Conservation (phyloP, 2,797 vertebrate species). For the Oreochromis grahami region DNA sequence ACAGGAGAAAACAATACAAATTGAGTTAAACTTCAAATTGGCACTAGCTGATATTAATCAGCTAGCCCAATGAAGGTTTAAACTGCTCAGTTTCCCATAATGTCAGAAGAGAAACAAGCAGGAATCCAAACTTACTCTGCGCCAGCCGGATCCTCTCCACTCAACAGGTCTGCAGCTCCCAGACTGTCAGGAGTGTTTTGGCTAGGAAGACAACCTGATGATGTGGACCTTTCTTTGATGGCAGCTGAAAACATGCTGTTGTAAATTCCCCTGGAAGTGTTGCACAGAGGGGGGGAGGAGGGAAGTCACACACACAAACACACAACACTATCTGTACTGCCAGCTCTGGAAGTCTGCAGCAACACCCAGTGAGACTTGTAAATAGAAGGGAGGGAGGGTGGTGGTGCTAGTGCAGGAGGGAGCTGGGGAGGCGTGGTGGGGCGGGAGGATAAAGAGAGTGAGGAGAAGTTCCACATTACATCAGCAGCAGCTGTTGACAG, state of each 20-base stretch:
- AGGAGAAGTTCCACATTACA: conserved; percentile 88
- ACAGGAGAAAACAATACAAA: neutral
- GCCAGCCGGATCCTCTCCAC: conserved; percentile 30
- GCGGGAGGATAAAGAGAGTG: conserved; percentile 66
- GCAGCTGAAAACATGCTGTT: conserved; percentile 61
- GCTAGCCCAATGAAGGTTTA: neutral
- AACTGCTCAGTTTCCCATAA: neutral
- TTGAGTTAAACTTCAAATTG: neutral
- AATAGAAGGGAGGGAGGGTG: conserved; percentile 69
- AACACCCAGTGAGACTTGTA: conserved; percentile 82
- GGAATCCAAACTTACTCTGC: conserved; percentile 45
- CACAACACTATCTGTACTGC: conserved; percentile 34
- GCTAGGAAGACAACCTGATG: conserved; percentile 46
- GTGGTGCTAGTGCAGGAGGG: conserved; percentile 5
- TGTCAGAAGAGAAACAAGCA: conserved; percentile 22
- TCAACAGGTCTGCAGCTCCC: conserved; percentile 39
- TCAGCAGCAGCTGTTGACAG: conserved; percentile 92
- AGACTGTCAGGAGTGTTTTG: conserved; percentile 41
- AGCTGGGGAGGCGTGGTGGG: conserved; percentile 31
- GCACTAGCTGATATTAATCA: neutral
- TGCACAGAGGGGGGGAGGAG: neutral
- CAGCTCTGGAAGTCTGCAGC: conserved; percentile 56
- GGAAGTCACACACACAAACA: conserved; percentile 14
- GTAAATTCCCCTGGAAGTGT: conserved; percentile 52
- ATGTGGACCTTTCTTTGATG: conserved; percentile 63